Evolutionary conservation across 2,113 vertebrate species (phyloP).

Genomic region (Brachirus orientalis): DNA sequence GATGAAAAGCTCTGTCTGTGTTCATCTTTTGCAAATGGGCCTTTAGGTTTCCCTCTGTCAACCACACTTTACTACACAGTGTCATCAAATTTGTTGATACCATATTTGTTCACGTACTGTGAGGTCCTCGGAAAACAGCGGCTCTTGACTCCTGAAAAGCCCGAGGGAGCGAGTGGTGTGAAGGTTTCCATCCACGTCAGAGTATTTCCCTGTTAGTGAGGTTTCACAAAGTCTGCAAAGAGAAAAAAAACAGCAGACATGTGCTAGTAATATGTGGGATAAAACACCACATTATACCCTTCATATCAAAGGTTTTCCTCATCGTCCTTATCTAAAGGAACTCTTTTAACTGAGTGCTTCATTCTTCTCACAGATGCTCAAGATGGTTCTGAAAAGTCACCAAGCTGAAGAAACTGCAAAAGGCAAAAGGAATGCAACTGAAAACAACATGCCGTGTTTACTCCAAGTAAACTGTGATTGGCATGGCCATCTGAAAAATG

Average conservation of each 20-base stretch:
- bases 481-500: background rate
- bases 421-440: too few relatives aligned
- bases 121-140: slow-evolving; percentile 86
- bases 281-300: too few relatives aligned
- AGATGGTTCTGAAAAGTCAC: too few relatives aligned
- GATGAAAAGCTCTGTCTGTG: too few relatives aligned
- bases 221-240: slow-evolving; percentile 90
- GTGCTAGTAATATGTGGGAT: too few relatives aligned
- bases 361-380: too few relatives aligned
- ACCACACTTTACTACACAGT: background rate
- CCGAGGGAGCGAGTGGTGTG: slow-evolving; percentile 81
- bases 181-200: slow-evolving; percentile 82
- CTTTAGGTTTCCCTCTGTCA: too few relatives aligned
- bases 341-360: too few relatives aligned
- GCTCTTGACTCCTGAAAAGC: slow-evolving; percentile 94
- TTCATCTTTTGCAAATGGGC: too few relatives aligned
- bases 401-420: too few relatives aligned
- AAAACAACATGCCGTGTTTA: background rate
- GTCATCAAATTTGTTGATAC: background rate
- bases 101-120: slow-evolving; percentile 70
- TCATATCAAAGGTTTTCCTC: too few relatives aligned
- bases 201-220: slow-evolving; percentile 85
- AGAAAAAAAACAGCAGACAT: background rate
- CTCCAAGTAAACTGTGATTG: background rate
- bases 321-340: background rate